Conservation (phyloP, 2,888 invertebrate genomes). For the Trichacis sp. region DNA sequence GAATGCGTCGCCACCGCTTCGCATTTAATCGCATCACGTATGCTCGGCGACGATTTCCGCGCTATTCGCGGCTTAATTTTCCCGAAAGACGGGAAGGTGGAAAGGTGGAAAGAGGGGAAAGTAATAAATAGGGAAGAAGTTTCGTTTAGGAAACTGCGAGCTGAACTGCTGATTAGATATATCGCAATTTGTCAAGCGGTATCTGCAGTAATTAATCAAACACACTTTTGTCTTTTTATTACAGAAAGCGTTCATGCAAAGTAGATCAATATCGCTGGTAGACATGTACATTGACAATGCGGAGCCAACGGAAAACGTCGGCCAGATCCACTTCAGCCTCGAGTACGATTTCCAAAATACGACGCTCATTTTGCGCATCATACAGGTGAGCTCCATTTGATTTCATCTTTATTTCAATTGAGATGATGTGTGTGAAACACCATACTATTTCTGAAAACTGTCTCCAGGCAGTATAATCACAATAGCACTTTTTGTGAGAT, state of each 20-base stretch:
- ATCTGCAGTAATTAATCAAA: not conserved
- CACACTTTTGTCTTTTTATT: conserved; percentile 47
- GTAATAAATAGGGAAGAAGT: not conserved
- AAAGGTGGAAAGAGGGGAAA: too few species aligned
- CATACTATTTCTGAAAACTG: too few species aligned
- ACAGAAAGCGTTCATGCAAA: conserved; percentile 84
- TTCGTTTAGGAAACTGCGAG: not conserved
- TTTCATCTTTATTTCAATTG: too few species aligned
- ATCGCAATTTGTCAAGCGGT: conserved; percentile 70
- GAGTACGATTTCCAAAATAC: conserved; percentile 95
- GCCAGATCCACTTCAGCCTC: conserved; percentile 93
- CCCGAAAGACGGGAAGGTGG: too few species aligned
- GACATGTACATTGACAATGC: conserved; percentile 96
- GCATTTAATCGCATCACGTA: not conserved
- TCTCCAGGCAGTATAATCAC: too few species aligned
- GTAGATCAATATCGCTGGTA: conserved; percentile 89
- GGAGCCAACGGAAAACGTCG: conserved; percentile 93
- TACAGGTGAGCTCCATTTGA: conserved; percentile 78
- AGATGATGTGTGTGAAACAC: too few species aligned
- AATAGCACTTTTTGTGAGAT: too few species aligned
- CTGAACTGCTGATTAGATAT: not conserved
- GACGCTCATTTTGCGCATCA: conserved; percentile 88
- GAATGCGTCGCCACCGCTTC: not conserved
- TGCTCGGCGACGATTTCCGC: not conserved
- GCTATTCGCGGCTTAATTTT: not conserved